Conservation (phyloP, 2,113 vertebrate genomes). For the Pseudorhombus dupliciocellatus region DNA sequence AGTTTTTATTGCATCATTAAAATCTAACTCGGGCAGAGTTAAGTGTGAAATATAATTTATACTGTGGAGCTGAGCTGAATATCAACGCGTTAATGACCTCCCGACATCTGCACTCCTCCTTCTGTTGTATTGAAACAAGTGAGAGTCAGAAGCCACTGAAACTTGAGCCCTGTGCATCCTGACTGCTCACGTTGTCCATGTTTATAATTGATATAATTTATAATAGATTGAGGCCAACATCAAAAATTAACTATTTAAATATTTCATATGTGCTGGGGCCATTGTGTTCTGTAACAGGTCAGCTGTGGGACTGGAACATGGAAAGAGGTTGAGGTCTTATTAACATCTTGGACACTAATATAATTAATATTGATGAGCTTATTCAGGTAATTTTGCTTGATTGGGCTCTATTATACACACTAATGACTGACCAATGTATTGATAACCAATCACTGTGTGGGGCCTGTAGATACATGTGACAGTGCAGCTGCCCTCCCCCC, state of each 20-base stretch:
- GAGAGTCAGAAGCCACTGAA: neutral
- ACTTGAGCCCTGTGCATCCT: neutral
- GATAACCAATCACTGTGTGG: conserved; percentile 9
- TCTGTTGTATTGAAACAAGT: neutral
- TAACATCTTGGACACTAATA: neutral
- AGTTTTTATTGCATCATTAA: too few relatives aligned
- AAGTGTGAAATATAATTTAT: too few relatives aligned
- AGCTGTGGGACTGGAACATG: neutral
- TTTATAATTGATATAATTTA: neutral
- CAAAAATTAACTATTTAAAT: conserved; percentile 1
- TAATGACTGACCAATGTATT: neutral
- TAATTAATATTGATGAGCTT: neutral
- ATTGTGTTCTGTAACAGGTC: neutral
- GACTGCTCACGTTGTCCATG: neutral
- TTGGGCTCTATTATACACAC: neutral
- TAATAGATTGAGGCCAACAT: neutral
- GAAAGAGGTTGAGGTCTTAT: neutral
- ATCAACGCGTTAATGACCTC: neutral
- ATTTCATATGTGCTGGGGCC: conserved; percentile 1
- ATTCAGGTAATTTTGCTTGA: neutral
- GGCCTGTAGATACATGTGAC: conserved; percentile 43
- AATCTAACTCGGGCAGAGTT: too few relatives aligned
- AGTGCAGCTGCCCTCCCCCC: conserved; percentile 58
- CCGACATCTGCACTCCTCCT: neutral
- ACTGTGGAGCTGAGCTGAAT: neutral